Percentiles rank a stretch among this genome's conserved stretches.
Evolutionary conservation across 2,888 invertebrate genomes (phyloP).

Genomic region (Hypolimnas misippus): DNA sequence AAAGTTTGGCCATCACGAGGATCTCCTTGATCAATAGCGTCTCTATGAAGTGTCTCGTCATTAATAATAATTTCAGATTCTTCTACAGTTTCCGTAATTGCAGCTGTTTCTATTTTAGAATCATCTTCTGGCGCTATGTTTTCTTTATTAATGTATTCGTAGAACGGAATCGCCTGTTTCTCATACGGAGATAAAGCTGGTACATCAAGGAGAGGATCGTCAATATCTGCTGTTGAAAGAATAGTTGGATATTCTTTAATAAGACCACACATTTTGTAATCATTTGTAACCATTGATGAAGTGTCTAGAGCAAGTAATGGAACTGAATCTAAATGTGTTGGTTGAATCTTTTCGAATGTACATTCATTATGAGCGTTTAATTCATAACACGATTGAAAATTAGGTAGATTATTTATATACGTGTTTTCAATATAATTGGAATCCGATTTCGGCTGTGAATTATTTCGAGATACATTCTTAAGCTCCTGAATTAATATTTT

Average conservation of each 20-base stretch:
- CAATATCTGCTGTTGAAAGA: constrained; percentile 2
- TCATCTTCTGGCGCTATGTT: constrained; percentile 24
- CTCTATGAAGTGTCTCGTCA: constrained; percentile 23
- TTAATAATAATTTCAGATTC: constrained; percentile 21
- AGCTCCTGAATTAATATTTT: constrained; percentile 42
- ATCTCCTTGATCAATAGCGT: not conserved
- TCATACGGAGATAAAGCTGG: constrained; percentile 33
- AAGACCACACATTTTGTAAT: constrained; percentile 24
- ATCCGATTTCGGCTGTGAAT: constrained; percentile 6
- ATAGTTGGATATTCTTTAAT: constrained; percentile 12
- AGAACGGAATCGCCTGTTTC: constrained; percentile 32
- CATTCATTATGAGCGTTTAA: not conserved
- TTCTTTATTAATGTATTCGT: constrained; percentile 34
- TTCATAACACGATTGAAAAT: not conserved
- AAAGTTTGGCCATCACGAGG: constrained; percentile 6
- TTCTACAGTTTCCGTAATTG: constrained; percentile 7
- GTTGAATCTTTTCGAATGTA: constrained; percentile 24
- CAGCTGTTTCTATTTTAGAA: constrained; percentile 17
- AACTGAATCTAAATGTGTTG: constrained; percentile 27
- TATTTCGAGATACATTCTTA: constrained; percentile 24
- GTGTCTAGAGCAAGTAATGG: constrained; percentile 25
- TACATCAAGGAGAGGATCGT: constrained; percentile 19
- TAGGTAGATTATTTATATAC: constrained; percentile 6
- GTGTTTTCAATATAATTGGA: not conserved
- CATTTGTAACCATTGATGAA: not conserved